phyloP scores from a whole-genome alignment of 2,113 vertebrate genomes.

The Oryzias celebensis region DNA sequence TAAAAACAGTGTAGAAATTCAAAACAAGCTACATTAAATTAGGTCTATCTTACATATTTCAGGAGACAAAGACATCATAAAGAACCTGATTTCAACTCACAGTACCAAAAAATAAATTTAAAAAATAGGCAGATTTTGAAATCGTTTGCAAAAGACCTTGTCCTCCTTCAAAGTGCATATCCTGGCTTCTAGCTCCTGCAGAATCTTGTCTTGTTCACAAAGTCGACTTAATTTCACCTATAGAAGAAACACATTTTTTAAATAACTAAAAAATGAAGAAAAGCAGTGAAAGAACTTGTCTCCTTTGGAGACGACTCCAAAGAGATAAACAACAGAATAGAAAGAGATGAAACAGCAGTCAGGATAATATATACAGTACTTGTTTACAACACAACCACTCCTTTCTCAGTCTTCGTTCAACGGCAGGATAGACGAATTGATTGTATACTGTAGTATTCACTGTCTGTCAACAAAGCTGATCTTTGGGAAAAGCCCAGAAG shows the following conservation, averaged over 20 bases:
- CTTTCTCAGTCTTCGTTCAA: conserved; percentile 35
- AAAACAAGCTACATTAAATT: background rate
- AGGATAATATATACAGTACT: conserved; percentile 14
- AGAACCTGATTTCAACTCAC: background rate
- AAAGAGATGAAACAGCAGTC: conserved; percentile 11
- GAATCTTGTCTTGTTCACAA: conserved; percentile 95
- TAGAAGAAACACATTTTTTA: conserved; percentile 21
- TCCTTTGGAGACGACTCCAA: too few relatives aligned
- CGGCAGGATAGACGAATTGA: conserved; percentile 57
- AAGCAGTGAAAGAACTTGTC: background rate
- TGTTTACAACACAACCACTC: conserved; percentile 22
- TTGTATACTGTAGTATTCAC: conserved; percentile 42
- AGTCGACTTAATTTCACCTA: conserved; percentile 94
- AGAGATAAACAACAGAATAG: conserved; percentile 11
- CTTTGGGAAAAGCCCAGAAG: conserved; percentile 55
- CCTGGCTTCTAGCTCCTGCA: conserved; percentile 92
- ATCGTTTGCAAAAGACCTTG: conserved; percentile 79
- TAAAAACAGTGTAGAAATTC: background rate
- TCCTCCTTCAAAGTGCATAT: conserved; percentile 94
- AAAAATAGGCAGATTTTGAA: too few relatives aligned
- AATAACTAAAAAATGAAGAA: conserved; percentile 2
- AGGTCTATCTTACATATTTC: too few relatives aligned
- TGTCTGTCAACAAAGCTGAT: conserved; percentile 65
- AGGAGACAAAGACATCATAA: background rate
- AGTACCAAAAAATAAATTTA: background rate